Evolutionary conservation across 2,888 invertebrate genomes (phyloP), one percentile per base, ranked within the genome.

Genomic region (Esperia sulphurella): DNA sequence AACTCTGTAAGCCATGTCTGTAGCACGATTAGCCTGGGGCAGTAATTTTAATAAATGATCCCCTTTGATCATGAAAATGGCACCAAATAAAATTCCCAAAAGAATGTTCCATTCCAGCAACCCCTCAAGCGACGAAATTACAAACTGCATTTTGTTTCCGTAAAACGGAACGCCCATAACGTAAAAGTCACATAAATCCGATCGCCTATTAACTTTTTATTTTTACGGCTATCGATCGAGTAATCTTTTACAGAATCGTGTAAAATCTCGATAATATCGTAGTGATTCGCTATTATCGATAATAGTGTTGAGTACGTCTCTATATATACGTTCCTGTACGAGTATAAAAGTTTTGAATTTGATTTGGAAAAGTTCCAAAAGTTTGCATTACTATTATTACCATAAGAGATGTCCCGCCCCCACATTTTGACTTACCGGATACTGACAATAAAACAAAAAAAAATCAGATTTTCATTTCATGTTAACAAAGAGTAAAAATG

Each of bases 131-230:
- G 54, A 44, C 55, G 44, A 63, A 68, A 66, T 68, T 69, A 65
- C 65, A 59, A 67, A 69, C 59, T 65, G 66, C 61, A 64, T 67
- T 35, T 63, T 62, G 58, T 65, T 63, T 58, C 60, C 58, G 59
- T 63, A 48, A 53, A 60, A 59, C 56, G 61, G 55, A 63, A 60
- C 63, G 61, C 51, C 44, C 50, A 52, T 58, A 56, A 59, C 61
- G 60, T 63, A 60, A 70, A 71, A 65, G 58, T 63, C 59, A 58
- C 63, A 63, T 72, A 75, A 75, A 75, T 74, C 64, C 64, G 61
- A 63, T 52, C 58, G 61, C 57, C 71, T 68, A 73, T 75, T 76
- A 73, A 74, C 65, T 72, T 73, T 35, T 21, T 21, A 21, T 21
- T 21, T 75, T 77, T 76, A 74, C 42, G 42, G 31, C 14, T 42